These are phyloP conservation scores for Danio aesculapii DNA, from an alignment of 2,797 vertebrate species.

Conservation along the genomic window DNA sequence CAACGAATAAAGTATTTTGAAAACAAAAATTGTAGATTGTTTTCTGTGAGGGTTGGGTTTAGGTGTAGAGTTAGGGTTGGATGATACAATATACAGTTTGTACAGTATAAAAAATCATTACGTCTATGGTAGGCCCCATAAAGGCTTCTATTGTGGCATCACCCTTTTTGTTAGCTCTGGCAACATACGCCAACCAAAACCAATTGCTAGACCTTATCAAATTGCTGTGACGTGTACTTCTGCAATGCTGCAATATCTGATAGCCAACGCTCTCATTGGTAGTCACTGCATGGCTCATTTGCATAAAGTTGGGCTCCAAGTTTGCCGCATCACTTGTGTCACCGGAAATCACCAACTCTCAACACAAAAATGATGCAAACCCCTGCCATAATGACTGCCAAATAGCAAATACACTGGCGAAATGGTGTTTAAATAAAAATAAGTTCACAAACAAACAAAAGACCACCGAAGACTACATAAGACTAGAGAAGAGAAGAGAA, in stretches of 20 bases:
- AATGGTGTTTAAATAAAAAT: neutral
- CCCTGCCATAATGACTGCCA: neutral
- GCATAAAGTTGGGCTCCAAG: neutral
- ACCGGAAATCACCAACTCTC: neutral
- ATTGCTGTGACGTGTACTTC: neutral
- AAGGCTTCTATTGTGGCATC: too few species aligned
- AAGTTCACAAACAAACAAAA: constrained; percentile 2
- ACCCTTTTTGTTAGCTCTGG: too few species aligned
- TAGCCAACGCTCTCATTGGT: neutral
- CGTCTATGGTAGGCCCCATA: too few species aligned
- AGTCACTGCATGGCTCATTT: neutral
- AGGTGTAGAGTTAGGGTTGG: too few species aligned
- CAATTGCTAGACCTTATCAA: neutral
- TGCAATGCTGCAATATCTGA: neutral
- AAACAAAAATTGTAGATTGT: too few species aligned
- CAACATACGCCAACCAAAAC: neutral
- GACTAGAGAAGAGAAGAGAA: neutral
- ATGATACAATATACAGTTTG: too few species aligned
- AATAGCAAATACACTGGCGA: neutral
- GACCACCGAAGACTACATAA: constrained; percentile 2
- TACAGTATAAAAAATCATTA: too few species aligned
- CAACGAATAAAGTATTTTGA: too few species aligned
- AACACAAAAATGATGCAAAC: neutral
- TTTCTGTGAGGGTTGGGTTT: too few species aligned
- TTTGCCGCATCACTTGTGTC: neutral